phyloP scores from a whole-genome alignment of 2,888 invertebrate species.

The Caenorhabditis angaria region DNA sequence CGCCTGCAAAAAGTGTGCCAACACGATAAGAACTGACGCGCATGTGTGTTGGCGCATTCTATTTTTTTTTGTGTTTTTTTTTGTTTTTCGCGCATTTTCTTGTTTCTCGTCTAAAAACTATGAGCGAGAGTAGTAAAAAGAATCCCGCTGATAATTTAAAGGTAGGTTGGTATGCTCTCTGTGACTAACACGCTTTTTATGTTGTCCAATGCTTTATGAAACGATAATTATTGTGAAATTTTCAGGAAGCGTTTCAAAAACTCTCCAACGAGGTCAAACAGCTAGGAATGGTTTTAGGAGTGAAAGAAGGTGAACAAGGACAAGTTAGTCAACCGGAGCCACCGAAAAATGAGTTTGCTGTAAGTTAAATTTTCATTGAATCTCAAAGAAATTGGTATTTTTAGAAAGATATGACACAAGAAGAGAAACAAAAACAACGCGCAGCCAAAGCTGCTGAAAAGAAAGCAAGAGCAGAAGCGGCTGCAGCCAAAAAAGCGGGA shows the following conservation, averaged over 20 bases:
- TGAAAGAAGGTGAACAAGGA: constrained; percentile 1
- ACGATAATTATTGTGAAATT: neutral
- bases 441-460: constrained; percentile 56
- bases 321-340: constrained; percentile 9
- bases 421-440: constrained; percentile 50
- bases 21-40: too few relatives aligned
- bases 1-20: too few relatives aligned
- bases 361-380: constrained; percentile 8
- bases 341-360: constrained; percentile 24
- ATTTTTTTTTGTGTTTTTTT: too few relatives aligned
- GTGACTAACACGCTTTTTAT: neutral
- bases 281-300: constrained; percentile 40
- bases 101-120: too few relatives aligned
- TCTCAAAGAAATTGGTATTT: neutral
- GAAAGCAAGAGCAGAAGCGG: constrained; percentile 50
- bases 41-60: too few relatives aligned
- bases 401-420: constrained; percentile 46
- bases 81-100: too few relatives aligned
- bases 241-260: constrained; percentile 43
- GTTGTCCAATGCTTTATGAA: neutral
- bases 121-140: neutral
- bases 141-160: neutral
- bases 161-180: neutral
- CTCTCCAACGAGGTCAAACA: constrained; percentile 37
- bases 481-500: constrained; percentile 28